These are phyloP conservation scores for Melanogrammus aeglefinus DNA, from an alignment of 2,797 vertebrate genomes.

Conservation along the genomic window DNA sequence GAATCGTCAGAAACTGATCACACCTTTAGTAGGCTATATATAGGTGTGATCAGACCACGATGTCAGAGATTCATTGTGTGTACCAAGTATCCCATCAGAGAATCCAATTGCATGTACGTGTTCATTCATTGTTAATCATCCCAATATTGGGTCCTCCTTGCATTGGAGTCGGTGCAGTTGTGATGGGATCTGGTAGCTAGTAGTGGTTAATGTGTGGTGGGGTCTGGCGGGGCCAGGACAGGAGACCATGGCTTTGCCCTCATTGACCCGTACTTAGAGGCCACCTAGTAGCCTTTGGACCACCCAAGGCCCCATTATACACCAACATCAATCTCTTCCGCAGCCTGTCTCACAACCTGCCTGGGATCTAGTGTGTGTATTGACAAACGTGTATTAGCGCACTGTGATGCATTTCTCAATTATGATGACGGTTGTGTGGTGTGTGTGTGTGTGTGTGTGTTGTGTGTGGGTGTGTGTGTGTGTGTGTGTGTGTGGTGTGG, in stretches of 20 bases:
- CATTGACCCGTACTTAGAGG: constrained; percentile 37
- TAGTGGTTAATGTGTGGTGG: not conserved
- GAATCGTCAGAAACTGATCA: not conserved
- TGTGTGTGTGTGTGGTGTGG: no score
- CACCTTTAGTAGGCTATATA: not conserved
- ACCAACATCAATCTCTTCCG: constrained; percentile 13
- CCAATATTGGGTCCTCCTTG: not conserved
- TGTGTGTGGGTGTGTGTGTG: constrained; percentile 6
- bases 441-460: constrained; percentile 18
- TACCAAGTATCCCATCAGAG: not conserved
- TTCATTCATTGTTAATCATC: not conserved
- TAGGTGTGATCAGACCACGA: not conserved
- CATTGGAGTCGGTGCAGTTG: not conserved
- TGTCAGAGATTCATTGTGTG: not conserved
- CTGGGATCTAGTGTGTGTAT: constrained; percentile 12
- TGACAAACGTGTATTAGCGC: constrained; percentile 15
- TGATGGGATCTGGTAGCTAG: not conserved
- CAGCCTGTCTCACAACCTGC: constrained; percentile 13
- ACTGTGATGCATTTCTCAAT: constrained; percentile 19
- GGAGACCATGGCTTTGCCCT: constrained; percentile 11
- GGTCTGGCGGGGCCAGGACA: not conserved
- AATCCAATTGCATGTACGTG: not conserved
- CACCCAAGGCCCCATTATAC: constrained; percentile 54
- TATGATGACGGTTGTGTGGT: constrained; percentile 20
- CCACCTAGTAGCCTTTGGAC: constrained; percentile 46